phyloP scores from a whole-genome alignment of 2,113 vertebrate species.

The Eleginops maclovinus region DNA sequence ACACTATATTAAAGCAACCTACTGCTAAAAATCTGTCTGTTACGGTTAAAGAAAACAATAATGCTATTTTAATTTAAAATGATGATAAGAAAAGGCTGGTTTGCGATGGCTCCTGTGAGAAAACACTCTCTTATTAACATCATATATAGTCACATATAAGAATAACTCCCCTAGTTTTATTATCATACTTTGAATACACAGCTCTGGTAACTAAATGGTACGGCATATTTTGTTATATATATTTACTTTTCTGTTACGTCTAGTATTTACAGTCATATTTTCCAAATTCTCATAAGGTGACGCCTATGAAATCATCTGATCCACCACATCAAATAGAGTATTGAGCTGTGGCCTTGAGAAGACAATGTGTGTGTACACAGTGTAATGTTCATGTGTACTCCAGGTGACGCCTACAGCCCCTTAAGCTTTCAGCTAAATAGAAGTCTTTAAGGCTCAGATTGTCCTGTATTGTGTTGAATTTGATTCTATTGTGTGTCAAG shows the following conservation, averaged over 20 bases:
- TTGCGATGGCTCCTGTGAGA: no score
- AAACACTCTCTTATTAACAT: no score
- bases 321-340: background rate
- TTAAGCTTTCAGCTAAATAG: constrained; percentile 27
- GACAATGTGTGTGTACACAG: background rate
- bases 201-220: background rate
- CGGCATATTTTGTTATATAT: background rate
- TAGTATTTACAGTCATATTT: background rate
- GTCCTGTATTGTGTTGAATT: constrained; percentile 39
- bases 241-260: background rate
- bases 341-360: constrained; percentile 24
- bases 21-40: no score
- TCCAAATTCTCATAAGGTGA: background rate
- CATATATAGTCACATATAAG: no score
- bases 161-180: no score
- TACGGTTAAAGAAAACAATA: no score
- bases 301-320: background rate
- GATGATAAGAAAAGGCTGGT: no score
- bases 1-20: no score
- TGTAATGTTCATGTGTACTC: constrained; percentile 22
- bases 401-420: constrained; percentile 27
- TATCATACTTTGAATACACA: background rate
- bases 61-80: no score
- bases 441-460: constrained; percentile 45
- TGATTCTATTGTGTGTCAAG: constrained; percentile 54